phyloP scores from a whole-genome alignment of 2,888 invertebrate genomes.

The Hypomecis punctinalis region DNA sequence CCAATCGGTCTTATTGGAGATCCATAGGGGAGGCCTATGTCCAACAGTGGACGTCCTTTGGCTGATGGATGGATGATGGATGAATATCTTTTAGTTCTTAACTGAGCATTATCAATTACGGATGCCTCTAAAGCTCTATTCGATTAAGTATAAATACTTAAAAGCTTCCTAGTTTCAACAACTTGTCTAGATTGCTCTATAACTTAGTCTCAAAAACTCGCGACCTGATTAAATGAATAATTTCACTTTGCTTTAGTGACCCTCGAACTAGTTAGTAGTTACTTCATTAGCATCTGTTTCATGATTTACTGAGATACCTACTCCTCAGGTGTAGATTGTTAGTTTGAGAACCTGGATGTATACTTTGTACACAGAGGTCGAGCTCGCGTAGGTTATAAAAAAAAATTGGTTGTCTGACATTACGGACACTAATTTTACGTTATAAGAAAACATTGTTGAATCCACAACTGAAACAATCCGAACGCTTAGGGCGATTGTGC shows the following conservation, averaged over 20 bases:
- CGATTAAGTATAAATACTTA: neutral
- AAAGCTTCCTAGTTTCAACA: neutral
- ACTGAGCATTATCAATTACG: neutral
- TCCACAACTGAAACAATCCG: too few species aligned
- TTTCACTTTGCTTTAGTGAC: conserved; percentile 29
- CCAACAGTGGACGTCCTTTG: too few species aligned
- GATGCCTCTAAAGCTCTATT: neutral
- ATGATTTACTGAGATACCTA: conserved; percentile 42
- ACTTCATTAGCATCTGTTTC: conserved; percentile 33
- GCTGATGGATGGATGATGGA: too few species aligned
- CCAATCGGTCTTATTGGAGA: too few species aligned
- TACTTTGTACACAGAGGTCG: conserved; percentile 13
- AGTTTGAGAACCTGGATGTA: conserved; percentile 31
- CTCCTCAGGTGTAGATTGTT: conserved; percentile 36
- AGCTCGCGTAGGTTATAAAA: neutral
- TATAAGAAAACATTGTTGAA: too few species aligned
- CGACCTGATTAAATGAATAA: conserved; percentile 22
- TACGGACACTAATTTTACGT: too few species aligned
- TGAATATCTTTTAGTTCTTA: too few species aligned
- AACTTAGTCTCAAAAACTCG: conserved; percentile 11
- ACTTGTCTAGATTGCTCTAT: neutral
- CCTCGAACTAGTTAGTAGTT: conserved; percentile 33
- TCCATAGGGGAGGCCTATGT: too few species aligned
- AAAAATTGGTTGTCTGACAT: too few species aligned
- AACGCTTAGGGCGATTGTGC: too few species aligned